Percentiles rank a stretch among this genome's conserved stretches.
Evolutionary conservation across 37 sponge, comb jelly and placozoan species (phyloP).

Genomic region (Sycon ciliatum): DNA sequence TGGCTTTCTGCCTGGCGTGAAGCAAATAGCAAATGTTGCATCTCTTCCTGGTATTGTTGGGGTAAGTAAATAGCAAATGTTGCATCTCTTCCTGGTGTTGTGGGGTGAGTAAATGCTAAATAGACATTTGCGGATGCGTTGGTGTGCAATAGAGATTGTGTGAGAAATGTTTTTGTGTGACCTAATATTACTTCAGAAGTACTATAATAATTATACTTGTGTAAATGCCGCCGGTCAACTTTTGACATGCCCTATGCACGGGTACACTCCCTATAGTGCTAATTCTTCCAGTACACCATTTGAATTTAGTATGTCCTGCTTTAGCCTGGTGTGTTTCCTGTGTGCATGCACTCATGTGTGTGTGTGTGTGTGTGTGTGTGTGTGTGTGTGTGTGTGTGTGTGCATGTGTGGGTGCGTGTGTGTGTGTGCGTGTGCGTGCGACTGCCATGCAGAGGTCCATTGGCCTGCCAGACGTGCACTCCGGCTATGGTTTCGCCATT

Average conservation of each 20-base stretch:
- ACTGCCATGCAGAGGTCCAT: constrained; percentile 56
- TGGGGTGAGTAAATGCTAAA: constrained; percentile 37
- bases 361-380: constrained; percentile 14
- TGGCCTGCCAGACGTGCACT: constrained; percentile 92
- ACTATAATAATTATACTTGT: no score
- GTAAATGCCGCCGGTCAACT: no score
- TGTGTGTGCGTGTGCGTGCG: not conserved
- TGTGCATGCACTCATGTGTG: not conserved
- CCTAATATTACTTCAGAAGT: no score
- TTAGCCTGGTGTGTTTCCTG: not conserved
- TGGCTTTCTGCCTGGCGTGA: constrained; percentile 93
- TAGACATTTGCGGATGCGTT: not conserved
- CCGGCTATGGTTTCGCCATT: constrained; percentile 97
- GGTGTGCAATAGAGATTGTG: no score
- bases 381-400: not conserved
- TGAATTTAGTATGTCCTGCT: not conserved
- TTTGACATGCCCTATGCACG: no score
- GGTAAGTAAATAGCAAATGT: constrained; percentile 92
- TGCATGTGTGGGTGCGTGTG: not conserved
- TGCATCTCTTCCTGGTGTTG: constrained; percentile 91
- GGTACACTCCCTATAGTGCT: no score
- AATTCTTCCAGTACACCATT: no score
- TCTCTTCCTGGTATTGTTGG: constrained; percentile 93
- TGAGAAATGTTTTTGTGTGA: no score
- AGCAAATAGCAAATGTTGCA: constrained; percentile 95